Base-by-base conservation (phyloP, 2,113 vertebrate genomes). In the Dermatemys mawii region DNA sequence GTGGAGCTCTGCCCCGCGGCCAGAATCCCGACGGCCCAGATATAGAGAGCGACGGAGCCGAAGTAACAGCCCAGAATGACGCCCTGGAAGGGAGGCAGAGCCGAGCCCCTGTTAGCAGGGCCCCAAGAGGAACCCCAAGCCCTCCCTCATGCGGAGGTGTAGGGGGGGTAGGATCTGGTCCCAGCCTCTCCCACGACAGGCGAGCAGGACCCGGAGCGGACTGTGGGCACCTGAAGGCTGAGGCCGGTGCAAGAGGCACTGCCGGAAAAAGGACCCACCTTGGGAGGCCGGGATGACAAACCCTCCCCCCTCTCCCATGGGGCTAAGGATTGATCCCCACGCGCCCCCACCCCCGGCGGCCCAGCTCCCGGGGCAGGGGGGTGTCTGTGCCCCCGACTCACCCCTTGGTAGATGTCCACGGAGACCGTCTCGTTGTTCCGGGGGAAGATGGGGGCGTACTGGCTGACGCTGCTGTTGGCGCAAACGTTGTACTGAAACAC, bases 1-100 rank as follows among this genome's bases (percentile, higher is more conserved):
- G 98, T 98, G 82, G 98, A 98, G 91, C 98, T 98, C 95, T 98
- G 98, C 41, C 98, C 98, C 0, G 98, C 98, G 0, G 98, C 98
- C 93, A 98, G 95, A 91, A 98, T 98, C 41, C 98, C 98, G 0
- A 98, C 84, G 0, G 98, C 98, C 98, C 98, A 98, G 96, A 98
- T 98, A 81, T 98, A 98, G 49, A 98, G 94, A 2, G 98, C 98
- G 0, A 6, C 97, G 0, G 91, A 93, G 2, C 98, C 98, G 0
- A 98, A 98, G 86, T 98, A 97, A 89, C 98, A 98, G 29, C 98
- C 98, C 48, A 98, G 93, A 76, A 98, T 98, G 87, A 98, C 95
- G 0, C 98, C 98, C 98, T 98, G 87, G 87, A 4, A 29, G 2
- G 13, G 26, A 35, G 12, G 86, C 35, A 57, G 53, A 50, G 46